Evolutionary conservation across 1,140 invertebrate species (phyloP).

Genomic region (Matsumurasca onukii): DNA sequence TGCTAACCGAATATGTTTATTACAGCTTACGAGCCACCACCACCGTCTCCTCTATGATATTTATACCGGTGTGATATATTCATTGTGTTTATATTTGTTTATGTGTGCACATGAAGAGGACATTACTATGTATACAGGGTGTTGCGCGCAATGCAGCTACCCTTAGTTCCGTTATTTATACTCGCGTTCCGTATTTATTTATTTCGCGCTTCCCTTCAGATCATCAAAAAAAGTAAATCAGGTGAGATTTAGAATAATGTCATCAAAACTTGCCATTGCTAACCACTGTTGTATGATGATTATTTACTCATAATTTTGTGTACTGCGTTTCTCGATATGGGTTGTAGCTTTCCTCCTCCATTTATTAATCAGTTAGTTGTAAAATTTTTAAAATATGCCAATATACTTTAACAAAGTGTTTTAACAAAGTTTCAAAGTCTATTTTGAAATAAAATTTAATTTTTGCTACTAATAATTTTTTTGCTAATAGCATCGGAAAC

Average conservation of each 20-base stretch:
- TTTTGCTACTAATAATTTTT: too few relatives aligned
- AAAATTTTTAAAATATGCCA: too few relatives aligned
- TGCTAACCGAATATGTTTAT: conserved; percentile 32
- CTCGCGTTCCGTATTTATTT: conserved; percentile 23
- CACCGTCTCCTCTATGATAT: conserved; percentile 8
- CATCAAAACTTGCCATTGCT: neutral
- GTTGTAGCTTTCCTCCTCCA: too few relatives aligned
- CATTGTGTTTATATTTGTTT: conserved; percentile 16
- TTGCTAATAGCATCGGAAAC: too few relatives aligned
- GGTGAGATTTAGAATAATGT: conserved; percentile 22
- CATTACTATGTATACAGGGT: conserved; percentile 1
- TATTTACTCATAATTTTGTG: conserved; percentile 24
- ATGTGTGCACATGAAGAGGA: conserved; percentile 29
- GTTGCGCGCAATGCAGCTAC: conserved; percentile 29
- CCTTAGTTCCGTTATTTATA: conserved; percentile 29
- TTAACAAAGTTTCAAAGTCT: too few relatives aligned
- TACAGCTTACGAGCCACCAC: conserved; percentile 18
- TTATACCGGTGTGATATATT: conserved; percentile 25
- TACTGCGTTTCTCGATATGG: too few relatives aligned
- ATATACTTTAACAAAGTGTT: too few relatives aligned
- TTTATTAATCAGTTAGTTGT: too few relatives aligned
- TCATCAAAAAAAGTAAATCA: neutral
- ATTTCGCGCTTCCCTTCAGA: conserved; percentile 12
- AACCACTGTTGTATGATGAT: neutral
- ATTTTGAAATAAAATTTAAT: too few relatives aligned